Evolutionary conservation across 2,797 vertebrate genomes (phyloP).

Genomic region (Sebastes wilsoni): DNA sequence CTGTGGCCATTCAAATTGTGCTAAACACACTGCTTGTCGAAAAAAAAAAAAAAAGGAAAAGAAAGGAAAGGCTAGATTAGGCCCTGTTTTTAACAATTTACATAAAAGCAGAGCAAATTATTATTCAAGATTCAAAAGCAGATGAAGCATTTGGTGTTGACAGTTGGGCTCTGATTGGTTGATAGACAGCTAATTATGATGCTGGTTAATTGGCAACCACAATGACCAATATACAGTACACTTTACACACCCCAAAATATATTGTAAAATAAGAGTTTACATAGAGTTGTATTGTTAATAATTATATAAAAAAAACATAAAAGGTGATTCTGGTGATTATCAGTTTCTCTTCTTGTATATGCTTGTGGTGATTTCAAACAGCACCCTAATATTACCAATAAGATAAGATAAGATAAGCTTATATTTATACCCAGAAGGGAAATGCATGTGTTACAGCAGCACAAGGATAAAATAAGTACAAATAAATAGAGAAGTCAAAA

Average conservation of each 20-base stretch:
- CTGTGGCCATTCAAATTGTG: background rate
- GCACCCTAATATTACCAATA: background rate
- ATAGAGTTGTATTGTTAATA: background rate
- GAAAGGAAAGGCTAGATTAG: background rate
- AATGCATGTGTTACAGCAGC: too few relatives aligned
- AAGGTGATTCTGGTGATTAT: background rate
- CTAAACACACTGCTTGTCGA: background rate
- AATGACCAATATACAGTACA: background rate
- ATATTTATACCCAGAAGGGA: too few relatives aligned
- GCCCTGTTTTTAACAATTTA: background rate
- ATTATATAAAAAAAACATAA: background rate
- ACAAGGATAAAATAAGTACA: too few relatives aligned
- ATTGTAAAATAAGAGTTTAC: too few relatives aligned
- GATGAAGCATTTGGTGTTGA: background rate
- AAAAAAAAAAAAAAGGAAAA: background rate
- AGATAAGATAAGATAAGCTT: too few relatives aligned
- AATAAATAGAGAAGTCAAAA: too few relatives aligned
- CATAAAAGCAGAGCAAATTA: background rate
- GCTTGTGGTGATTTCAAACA: background rate
- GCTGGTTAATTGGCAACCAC: too few relatives aligned
- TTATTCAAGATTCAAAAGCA: background rate
- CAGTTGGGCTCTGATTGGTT: background rate
- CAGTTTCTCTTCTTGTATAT: background rate
- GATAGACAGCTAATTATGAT: background rate
- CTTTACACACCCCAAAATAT: background rate